Percentiles rank a stretch among this genome's conserved stretches.
Conservation (phyloP, 2,888 invertebrate species). For the Podotricha telesiphe region DNA sequence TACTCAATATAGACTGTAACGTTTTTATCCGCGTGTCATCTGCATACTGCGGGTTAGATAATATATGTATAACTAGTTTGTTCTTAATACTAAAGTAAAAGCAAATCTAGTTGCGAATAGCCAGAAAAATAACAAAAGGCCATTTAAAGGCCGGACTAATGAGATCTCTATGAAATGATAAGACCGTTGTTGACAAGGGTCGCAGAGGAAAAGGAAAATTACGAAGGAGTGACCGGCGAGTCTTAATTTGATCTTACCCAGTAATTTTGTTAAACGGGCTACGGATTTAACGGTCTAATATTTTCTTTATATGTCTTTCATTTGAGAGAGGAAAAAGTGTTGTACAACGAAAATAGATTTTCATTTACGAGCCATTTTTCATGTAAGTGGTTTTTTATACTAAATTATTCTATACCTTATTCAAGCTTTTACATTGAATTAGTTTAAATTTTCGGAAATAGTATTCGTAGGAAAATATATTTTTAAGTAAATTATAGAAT, state of each 20-base stretch:
- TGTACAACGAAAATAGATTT: slow-evolving; percentile 25
- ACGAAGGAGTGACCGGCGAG: slow-evolving; percentile 63
- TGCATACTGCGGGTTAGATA: neutral
- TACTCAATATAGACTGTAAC: neutral
- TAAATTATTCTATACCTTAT: neutral
- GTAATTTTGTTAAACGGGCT: slow-evolving; percentile 60
- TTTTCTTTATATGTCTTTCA: slow-evolving; percentile 51
- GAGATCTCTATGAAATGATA: slow-evolving; percentile 55
- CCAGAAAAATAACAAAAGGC: slow-evolving; percentile 39
- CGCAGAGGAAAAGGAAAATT: slow-evolving; percentile 66
- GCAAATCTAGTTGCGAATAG: slow-evolving; percentile 5
- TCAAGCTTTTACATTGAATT: too few species aligned
- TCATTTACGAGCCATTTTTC: neutral
- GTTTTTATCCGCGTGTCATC: neutral
- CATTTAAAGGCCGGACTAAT: slow-evolving; percentile 60
- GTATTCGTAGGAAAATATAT: too few species aligned
- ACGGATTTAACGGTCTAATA: slow-evolving; percentile 53
- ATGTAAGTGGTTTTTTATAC: slow-evolving; percentile 5
- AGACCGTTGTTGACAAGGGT: slow-evolving; percentile 69
- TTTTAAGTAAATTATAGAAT: neutral
- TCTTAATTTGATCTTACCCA: slow-evolving; percentile 66
- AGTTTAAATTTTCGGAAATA: too few species aligned
- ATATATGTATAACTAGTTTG: neutral
- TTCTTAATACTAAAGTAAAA: slow-evolving; percentile 3
- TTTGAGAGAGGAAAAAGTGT: slow-evolving; percentile 36